Evolutionary conservation across 2,113 vertebrate species (phyloP), one percentile per base, ranked within the genome.

Genomic region (Tetraodon nigroviridis): DNA sequence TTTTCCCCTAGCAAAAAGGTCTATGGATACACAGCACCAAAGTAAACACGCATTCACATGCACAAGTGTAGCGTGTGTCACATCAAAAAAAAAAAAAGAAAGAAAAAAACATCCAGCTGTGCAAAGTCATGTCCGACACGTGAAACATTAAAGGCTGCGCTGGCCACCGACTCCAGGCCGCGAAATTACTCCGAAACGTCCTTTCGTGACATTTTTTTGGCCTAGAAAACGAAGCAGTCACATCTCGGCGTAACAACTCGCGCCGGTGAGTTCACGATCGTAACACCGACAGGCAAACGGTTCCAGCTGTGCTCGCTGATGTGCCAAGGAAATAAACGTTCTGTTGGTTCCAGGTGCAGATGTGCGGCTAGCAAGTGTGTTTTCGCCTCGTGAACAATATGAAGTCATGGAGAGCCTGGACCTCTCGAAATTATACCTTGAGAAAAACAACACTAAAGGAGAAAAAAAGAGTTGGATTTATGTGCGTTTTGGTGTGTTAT

Each of bases 11-110:
- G 47, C n/a, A 76, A 61, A 76, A 48, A 62, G 41, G 54, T 10
- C 61, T 51, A 51, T 58, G 69, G 77, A 77, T 40, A 82, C 67
- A 64, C 72, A 27, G 70, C 56, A 67, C 67, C 66, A 78, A 67
- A 74, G 71, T 77, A 82, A 85, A 83, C 81, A 75, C 41, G 19
- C 10, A 11, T 24, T 32, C 32, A 4, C 32, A 57, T 42, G 76
- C 46, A 48, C 14, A 79, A 78, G 73, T 67, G 67, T 79, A 73
- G 58, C 21, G 24, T 71, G 55, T 78, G 57, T 57, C 13, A 24
- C 4, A 14, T 75, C 79, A 71, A 73, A 71, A 69, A 74, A 78
- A 73, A 73, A 71, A 71, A 71, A 67, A 67, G 74, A 73, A 73
- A 27, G 7, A 27, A 27, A 24, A 24, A 3, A 3, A 65, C 73